phyloP scores from a whole-genome alignment of 2,888 invertebrate genomes.

The Leptopilina drosophilae region DNA sequence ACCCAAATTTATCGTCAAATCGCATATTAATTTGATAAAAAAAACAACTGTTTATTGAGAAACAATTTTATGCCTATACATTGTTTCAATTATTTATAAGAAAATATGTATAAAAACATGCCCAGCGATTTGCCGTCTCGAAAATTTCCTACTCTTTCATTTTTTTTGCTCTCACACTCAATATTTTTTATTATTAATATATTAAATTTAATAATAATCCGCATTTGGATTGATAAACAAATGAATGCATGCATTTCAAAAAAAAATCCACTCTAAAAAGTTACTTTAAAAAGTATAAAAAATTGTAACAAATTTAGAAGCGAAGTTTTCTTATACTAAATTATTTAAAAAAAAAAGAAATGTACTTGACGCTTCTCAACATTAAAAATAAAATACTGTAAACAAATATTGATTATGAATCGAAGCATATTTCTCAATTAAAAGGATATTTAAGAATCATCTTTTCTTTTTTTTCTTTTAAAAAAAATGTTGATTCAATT shows the following conservation, averaged over 20 bases:
- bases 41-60: slow-evolving; percentile 47
- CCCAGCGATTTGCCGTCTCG: background rate
- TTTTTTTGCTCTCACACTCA: background rate
- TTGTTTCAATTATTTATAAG: slow-evolving; percentile 2
- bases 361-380: background rate
- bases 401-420: slow-evolving; percentile 1
- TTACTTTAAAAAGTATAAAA: slow-evolving; percentile 1
- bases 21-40: slow-evolving; percentile 24
- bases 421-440: background rate
- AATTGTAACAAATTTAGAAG: slow-evolving; percentile 30
- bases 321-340: background rate
- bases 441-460: slow-evolving; percentile 8
- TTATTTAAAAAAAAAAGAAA: background rate
- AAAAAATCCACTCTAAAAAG: slow-evolving; percentile 4
- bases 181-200: background rate
- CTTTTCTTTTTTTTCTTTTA: background rate
- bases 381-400: slow-evolving; percentile 41
- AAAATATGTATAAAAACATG: slow-evolving; percentile 24
- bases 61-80: slow-evolving; percentile 31
- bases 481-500: slow-evolving; percentile 32
- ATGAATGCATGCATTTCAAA: background rate
- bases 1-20: background rate
- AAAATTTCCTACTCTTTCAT: slow-evolving; percentile 19
- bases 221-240: background rate
- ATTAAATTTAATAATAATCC: slow-evolving; percentile 15